Base-by-base conservation (phyloP, 2,888 invertebrate species). In the Trissolcus japonicus region DNA sequence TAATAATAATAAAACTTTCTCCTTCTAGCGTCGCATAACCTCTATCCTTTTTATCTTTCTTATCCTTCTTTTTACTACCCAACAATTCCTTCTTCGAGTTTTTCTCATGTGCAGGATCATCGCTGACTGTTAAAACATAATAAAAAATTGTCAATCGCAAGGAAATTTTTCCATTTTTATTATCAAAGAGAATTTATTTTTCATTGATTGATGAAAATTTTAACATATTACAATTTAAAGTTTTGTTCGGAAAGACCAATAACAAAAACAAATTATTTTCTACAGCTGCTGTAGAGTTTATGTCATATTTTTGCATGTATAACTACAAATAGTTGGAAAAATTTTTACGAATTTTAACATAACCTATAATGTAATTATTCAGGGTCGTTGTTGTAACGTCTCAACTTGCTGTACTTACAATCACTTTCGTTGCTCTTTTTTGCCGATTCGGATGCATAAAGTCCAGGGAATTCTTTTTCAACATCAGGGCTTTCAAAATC, bases 11-110 rank as follows among this genome's bases (percentile, higher is more conserved):
- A 9, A 97, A 97, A 86, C 97, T 97, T 89, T 96, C 96, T 50
- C 97, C 97, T 89, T 96, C 97, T 82, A 98, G 91, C 21, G 97
- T 96, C 56, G 96, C 96, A 91, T 98, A 98, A 1, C 97, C 97
- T 82, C 95, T 92, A 85, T 96, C 96, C 88, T 95, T 95, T 85
- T 95, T 95, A 51, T 95, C 96, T 87, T 96, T 96, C 83, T 95
- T 95, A 68, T 96, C 96, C 86, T 95, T 96, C 0, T 94, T 91
- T 79, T 95, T 93, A 0, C 95, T 95, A 82, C 93, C 92, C 29
- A 95, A 89, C 55, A 94, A 90, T 84, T 95, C 95, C 84, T 95
- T 95, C 84, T 95, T 95, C 80, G 94, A 93, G 62, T 93, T 91
- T 85, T 94, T 93, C 57, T 95, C 95, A 87, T 95, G 94, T 73